Base-by-base conservation (phyloP, 2,113 vertebrate species). In the Aldabrachelys gigantea region DNA sequence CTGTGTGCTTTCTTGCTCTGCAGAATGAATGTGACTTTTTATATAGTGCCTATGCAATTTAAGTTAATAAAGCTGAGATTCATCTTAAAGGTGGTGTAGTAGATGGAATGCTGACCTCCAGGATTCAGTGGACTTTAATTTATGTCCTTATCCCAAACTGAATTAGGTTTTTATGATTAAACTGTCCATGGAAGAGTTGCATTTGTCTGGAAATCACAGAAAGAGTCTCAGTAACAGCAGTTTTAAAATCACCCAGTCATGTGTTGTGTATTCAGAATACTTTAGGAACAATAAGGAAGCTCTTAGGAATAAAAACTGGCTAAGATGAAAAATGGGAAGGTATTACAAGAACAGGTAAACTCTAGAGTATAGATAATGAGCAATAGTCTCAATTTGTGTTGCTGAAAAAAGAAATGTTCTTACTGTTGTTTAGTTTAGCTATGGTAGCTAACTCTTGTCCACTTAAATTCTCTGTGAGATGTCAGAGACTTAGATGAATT, bases 31-130 rank as follows among this genome's bases (percentile, higher is more conserved):
- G 50, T 57, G 69, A 80, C 87, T 76, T 50, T 78, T 13, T 82
- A 82, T 56, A 41, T 86, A 89, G 62, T 89, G 38, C 8, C 57
- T 44, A 9, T 52, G n/a, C 50, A 85, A 41, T 97, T 93, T 91
- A 54, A 89, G 52, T 84, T 95, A 44, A 86, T 92, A 85, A 84
- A 91, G 86, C 80, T 91, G 86, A 49, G 27, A 41, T 96, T 82
- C 80, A 27, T 92, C 38, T 86, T 69, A 75, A 86, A 83, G 72
- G 83, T 87, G 47, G 90, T 92, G 82, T 54, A 94, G 50, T 49
- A 84, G 87, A 72, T 57, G 69, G 85, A 87, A 91, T 95, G 11
- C 89, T 94, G 89, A 92, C 95, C 88, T 92, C 93, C 80, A 80
- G 41, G 31, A 38, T 86, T 80, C 57, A 50, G 12, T 90, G 88